Base-by-base conservation (phyloP, 2,888 invertebrate species). In the Zele albiditarsus region DNA sequence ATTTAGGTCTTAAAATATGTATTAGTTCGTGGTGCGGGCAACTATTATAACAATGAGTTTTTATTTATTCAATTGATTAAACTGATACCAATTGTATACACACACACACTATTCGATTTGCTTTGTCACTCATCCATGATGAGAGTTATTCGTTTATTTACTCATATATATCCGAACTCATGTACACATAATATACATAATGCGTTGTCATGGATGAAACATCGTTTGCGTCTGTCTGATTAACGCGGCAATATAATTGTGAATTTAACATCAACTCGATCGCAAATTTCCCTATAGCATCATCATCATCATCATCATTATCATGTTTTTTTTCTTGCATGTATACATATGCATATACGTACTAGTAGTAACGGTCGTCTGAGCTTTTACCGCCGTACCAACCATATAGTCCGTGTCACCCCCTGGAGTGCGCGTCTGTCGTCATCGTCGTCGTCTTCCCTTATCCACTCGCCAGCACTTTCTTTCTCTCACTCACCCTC, bases 401-500 rank as follows among this genome's bases (percentile, higher is more conserved):
- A 20, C 8, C n/a, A 10, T 53, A 53, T 10, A 53, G 20, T n/a
- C 16, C 20, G 6, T 53, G 53, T 53, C 53, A 53, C 53, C 53
- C 53, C 53, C 53, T 53, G 53, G 53, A 53, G 53, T 20, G 53
- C 53, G 8, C 53, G 20, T 20, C n/a, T 20, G 20, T 46, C 6
- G 53, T 53, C 53, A 8, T 53, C n/a, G 53, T 53, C n/a, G 8
- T 8, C 4, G 53, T 53, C 53, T 20, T 20, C 53, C 53, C 20
- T 53, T 20, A 53, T 53, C 20, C 53, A 53, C 53, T 53, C 20
- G 53, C 53, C 53, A 20, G n/a, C 53, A 53, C 53, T 53, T 53
- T 16, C 70, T 12, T 28, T 38, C 20, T 49, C 46, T 49, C 14
- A 38, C 38, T 63, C 71, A 71, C 62, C 63, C 63, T 20, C 53